Percentiles rank a stretch among this genome's conserved stretches.
Conservation (phyloP, 1,140 invertebrate genomes). For the Dendrolimus punctatus region DNA sequence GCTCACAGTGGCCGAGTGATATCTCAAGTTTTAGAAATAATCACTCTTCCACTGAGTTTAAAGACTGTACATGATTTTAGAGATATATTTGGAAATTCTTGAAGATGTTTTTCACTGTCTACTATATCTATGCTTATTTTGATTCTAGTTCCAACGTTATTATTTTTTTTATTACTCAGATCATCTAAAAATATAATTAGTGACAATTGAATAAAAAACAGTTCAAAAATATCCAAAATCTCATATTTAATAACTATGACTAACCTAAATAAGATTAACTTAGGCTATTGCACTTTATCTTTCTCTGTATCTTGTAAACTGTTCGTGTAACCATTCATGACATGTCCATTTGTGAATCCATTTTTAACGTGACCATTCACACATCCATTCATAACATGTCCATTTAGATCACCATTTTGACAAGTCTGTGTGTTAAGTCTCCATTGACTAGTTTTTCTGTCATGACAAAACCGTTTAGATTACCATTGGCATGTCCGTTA, state of each 20-base stretch:
- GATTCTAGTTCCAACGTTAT: too few relatives aligned
- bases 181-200: too few relatives aligned
- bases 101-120: too few relatives aligned
- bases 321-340: conserved; percentile 13
- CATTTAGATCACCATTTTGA: conserved; percentile 10
- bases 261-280: conserved; percentile 7
- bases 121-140: too few relatives aligned
- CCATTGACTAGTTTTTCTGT: conserved; percentile 2
- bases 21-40: too few relatives aligned
- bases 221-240: not conserved
- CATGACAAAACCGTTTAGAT: not conserved
- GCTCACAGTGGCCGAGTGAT: conserved; percentile 10
- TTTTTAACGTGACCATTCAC: conserved; percentile 6
- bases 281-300: conserved; percentile 50
- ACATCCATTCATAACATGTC: conserved; percentile 11
- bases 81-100: not conserved
- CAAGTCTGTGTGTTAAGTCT: conserved; percentile 12
- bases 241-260: not conserved
- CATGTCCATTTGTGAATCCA: conserved; percentile 11
- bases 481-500: conserved; percentile 4
- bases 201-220: too few relatives aligned
- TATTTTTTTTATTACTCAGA: too few relatives aligned
- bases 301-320: conserved; percentile 21
- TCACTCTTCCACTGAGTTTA: too few relatives aligned
- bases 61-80: conserved; percentile 4